Evolutionary conservation across 2,113 vertebrate species (phyloP).

Genomic region (Menidia beryllina): DNA sequence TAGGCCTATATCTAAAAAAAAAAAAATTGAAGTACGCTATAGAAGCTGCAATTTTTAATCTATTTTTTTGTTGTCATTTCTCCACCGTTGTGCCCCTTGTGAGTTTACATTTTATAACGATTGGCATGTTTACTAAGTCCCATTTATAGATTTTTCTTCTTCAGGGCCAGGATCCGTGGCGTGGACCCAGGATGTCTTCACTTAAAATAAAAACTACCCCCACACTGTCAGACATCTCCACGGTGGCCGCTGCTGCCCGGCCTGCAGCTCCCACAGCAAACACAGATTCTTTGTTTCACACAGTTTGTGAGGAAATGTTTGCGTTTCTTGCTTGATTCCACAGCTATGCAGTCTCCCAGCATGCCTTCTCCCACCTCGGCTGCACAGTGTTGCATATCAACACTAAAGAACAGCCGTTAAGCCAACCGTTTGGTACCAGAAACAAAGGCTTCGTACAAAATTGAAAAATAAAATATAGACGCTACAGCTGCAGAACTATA

Average conservation of each 20-base stretch:
- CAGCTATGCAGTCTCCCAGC: neutral
- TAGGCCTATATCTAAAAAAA: no score
- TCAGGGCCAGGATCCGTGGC: constrained; percentile 7
- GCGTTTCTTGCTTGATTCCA: constrained; percentile 11
- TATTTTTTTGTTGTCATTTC: no score
- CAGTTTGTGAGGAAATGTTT: neutral
- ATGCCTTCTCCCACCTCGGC: constrained; percentile 22
- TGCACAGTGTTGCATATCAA: constrained; percentile 13
- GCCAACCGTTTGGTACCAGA: constrained; percentile 20
- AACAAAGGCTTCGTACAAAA: constrained; percentile 20
- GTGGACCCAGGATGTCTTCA: constrained; percentile 27
- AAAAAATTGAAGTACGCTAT: no score
- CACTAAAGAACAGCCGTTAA: constrained; percentile 23
- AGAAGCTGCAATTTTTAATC: no score
- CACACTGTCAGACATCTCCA: constrained; percentile 38
- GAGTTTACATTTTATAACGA: no score
- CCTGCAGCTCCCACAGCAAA: constrained; percentile 25
- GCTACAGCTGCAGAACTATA: neutral
- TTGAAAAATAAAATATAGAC: constrained; percentile 23
- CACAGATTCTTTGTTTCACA: constrained; percentile 42
- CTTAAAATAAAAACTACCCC: constrained; percentile 43
- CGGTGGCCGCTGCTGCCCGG: constrained; percentile 28
- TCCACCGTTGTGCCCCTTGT: no score
- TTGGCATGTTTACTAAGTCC: neutral
- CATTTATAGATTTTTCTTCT: constrained; percentile 8